These are phyloP conservation scores for Dryoscopus gambensis DNA, from an alignment of 2,113 vertebrate genomes.

Conservation along the genomic window DNA sequence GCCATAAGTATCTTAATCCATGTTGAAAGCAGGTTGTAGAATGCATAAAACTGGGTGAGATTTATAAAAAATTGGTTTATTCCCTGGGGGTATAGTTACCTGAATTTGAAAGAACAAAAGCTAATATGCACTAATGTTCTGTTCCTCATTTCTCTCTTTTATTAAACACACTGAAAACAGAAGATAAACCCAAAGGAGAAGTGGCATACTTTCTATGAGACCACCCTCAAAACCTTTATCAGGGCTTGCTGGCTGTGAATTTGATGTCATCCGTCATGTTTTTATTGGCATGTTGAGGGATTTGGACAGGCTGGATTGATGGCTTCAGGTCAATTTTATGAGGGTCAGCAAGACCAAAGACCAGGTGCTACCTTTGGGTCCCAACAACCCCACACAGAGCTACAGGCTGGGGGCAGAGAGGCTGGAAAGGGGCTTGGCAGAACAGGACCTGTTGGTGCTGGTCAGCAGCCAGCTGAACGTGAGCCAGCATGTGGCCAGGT, in stretches of 20 bases:
- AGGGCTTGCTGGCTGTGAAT: not conserved
- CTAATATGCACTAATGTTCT: not conserved
- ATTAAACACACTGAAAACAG: not conserved
- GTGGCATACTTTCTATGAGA: not conserved
- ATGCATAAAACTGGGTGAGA: not conserved
- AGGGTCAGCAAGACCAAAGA: not conserved
- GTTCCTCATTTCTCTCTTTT: not conserved
- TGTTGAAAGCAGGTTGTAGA: not conserved
- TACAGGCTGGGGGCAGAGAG: not conserved
- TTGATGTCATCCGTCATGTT: not conserved
- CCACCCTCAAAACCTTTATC: not conserved
- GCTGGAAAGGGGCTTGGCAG: not conserved
- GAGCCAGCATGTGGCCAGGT: not conserved
- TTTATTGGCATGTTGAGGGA: not conserved
- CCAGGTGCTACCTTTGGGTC: not conserved
- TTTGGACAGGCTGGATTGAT: not conserved
- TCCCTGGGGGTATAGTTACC: not conserved
- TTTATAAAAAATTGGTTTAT: not conserved
- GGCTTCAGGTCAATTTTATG: not conserved
- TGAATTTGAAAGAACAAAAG: not conserved
- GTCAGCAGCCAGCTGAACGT: not conserved
- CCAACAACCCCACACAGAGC: fast-evolving
- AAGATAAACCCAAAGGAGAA: not conserved
- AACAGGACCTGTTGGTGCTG: not conserved
- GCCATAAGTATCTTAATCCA: not conserved